Evolutionary conservation across 2,113 vertebrate genomes (phyloP), one percentile per base, ranked within the genome.

Genomic region (Herpetotheres cachinnans): DNA sequence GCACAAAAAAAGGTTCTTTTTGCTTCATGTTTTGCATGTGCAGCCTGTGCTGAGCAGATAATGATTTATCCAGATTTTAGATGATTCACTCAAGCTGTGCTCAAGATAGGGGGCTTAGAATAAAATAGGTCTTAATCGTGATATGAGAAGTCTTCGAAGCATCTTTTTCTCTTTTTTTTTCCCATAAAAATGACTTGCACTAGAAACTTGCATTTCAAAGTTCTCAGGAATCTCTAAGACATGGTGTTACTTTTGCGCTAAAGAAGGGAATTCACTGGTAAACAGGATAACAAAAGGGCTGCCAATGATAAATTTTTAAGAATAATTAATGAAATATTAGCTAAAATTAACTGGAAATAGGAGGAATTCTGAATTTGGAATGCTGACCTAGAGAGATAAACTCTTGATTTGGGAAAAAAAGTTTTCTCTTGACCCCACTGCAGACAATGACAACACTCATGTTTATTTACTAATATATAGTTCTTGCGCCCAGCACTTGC

Each of bases 31-130:
- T 94, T 95, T 65, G 34, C 40, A 91, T 84, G 55, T 0, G 1
- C 11, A 84, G 63, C 16, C 84, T 87, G 20, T 59, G 67, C n/a
- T 71, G 9, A 67, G 47, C 38, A 11, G 83, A 79, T 76, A 96
- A 84, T 87, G 21, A 71, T 89, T 84, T 82, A 73, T 59, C 70
- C 44, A 85, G 69, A 93, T 96, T 84, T 86, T 55, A 84, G 21
- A 42, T 9, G 4, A 95, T 82, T 91, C 90, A 67, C 24, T 85
- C 84, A 90, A 91, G 52, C 29, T 69, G n/a, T 79, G 46, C 40
- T 82, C 79, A 47, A 94, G 40, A 87, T 36, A 71, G 25, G 18
- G 36, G 25, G 6, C 40, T 94, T 71, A 85, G 91, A 91, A 95
- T 82, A 83, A 96, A 76, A 32, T 22, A 16, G 2, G 47, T 79